Percentiles rank a stretch among this genome's conserved stretches.
Evolutionary conservation across 2,888 invertebrate species (phyloP).

Genomic region (Myopa testacea): DNA sequence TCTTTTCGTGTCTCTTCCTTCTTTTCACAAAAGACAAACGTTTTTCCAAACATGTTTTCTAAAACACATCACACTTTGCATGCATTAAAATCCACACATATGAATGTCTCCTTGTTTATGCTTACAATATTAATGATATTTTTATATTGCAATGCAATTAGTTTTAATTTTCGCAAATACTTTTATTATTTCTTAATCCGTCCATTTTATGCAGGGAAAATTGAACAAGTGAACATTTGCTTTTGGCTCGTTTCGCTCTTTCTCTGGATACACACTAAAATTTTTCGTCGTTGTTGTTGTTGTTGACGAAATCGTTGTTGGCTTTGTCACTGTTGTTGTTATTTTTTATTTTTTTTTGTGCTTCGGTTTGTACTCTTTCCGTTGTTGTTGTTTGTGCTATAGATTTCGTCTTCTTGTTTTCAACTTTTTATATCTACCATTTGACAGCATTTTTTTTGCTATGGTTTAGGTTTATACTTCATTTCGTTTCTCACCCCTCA

Average conservation of each 20-base stretch:
- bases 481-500: constrained; percentile 3
- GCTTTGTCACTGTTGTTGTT: not conserved
- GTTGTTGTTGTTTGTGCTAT: constrained; percentile 24
- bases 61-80: too few relatives aligned
- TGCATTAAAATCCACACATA: too few relatives aligned
- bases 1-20: not conserved
- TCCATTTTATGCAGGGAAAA: constrained; percentile 34
- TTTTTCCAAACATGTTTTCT: too few relatives aligned
- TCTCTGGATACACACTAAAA: constrained; percentile 39
- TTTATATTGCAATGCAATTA: constrained; percentile 7
- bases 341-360: constrained; percentile 1
- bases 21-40: not conserved
- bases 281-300: constrained; percentile 23
- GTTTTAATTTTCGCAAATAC: constrained; percentile 22
- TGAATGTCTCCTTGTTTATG: too few relatives aligned
- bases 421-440: constrained; percentile 21
- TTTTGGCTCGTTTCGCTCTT: constrained; percentile 32
- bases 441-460: constrained; percentile 17
- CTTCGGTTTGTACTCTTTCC: constrained; percentile 24
- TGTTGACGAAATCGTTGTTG: constrained; percentile 8
- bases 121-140: too few relatives aligned
- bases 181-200: constrained; percentile 27
- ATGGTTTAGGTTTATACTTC: constrained; percentile 3
- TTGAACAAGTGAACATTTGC: constrained; percentile 37
- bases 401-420: constrained; percentile 18